Base-by-base conservation (phyloP, 2,888 invertebrate species). In the Lepidocyrtoides sp. region DNA sequence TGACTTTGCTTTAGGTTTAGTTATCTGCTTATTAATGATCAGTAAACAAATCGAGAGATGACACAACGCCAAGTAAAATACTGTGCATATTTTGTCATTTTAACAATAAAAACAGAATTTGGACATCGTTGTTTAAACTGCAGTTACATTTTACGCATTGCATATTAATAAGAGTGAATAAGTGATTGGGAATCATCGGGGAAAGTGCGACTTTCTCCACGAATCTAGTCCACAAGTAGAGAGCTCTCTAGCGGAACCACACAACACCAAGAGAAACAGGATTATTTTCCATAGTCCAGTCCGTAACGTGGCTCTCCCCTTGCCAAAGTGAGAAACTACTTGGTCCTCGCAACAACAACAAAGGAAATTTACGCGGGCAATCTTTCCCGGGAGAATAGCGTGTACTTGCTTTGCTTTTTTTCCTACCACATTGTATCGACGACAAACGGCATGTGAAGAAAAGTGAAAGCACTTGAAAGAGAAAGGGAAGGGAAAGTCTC, bases 291-390 rank as follows among this genome's bases (percentile, higher is more conserved):
- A 2, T 79, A 12, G 32, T 69, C 14, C 20, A 17, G 8, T 44
- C 72, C 72, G 32, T 72, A 72, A 72, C 29, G 44, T 54, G 48
- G 89, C 89, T 72, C 89, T 66, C 26, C 89, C 89, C 75, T 23
- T 26, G 81, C 66, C 17, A 51, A 88, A 41, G 12, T 29, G 17
- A 7, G 10, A 57, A 89, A 89, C 75, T 83, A 60, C 10, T 36
- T 44, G 20, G 17, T 41, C 0, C 29, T 51, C 29, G 3, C 10
- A 54, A 54, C 17, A n/a, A 54, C 54, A 63, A 69, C 41, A 82
- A 69, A 36, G 69, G 54, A 82, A 82, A 88, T 81, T 83, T 89
- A 75, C 81, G 89, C 89, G 89, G 89, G 89, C 63, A 75, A 48
- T 20, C 20, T 41, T 77, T 89, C 89, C 89, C 89, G 89, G 89